phyloP scores from a whole-genome alignment of 2,888 invertebrate species.

The Eristalis arbustorum region DNA sequence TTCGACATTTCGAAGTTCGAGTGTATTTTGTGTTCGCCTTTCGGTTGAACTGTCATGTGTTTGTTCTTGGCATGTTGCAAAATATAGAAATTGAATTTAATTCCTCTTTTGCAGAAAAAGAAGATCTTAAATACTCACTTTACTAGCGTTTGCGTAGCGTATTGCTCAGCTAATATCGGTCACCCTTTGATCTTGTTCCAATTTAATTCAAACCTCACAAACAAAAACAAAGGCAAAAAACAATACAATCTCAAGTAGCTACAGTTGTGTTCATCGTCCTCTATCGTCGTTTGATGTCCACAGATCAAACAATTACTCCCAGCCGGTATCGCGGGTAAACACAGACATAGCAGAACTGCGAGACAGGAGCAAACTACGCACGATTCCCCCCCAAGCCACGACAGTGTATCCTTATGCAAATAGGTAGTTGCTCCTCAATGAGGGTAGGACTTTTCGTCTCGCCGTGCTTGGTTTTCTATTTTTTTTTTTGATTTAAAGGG shows the following conservation, averaged over 20 bases:
- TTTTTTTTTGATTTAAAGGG: slow-evolving; percentile 20
- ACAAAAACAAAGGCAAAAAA: no score
- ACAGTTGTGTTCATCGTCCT: neutral
- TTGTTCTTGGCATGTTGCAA: no score
- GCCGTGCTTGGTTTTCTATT: slow-evolving; percentile 8
- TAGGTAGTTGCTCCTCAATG: slow-evolving; percentile 27
- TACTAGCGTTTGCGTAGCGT: no score
- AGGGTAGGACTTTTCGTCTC: slow-evolving; percentile 34
- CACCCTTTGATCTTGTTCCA: neutral
- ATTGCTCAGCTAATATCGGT: no score
- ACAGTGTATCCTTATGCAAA: slow-evolving; percentile 63
- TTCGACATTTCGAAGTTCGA: no score
- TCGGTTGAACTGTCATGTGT: no score
- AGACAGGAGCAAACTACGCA: slow-evolving; percentile 43
- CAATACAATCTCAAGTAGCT: neutral
- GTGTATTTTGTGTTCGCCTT: no score
- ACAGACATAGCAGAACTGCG: slow-evolving; percentile 41
- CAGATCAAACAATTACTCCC: slow-evolving; percentile 45
- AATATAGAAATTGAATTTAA: no score
- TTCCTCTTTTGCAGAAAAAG: no score
- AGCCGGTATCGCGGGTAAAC: slow-evolving; percentile 60
- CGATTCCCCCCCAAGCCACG: slow-evolving; percentile 1
- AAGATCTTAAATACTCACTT: no score
- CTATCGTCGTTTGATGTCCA: neutral
- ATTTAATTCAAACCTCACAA: neutral